Conservation (phyloP, 2,113 vertebrate species). For the Calidris pugnax region DNA sequence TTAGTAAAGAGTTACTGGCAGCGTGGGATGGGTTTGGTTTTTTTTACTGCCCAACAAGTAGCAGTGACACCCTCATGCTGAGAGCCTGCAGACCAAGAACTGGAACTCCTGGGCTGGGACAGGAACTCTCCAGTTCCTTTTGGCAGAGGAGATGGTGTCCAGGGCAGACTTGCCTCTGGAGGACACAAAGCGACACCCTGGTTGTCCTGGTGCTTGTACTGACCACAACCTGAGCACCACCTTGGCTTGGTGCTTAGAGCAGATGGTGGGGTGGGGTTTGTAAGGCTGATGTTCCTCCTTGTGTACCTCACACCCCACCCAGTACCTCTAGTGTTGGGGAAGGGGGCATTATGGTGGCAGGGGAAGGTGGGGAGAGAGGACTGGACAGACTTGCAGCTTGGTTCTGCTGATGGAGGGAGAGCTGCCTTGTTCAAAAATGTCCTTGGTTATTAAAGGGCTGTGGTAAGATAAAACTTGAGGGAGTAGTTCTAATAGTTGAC, state of each 20-base stretch:
- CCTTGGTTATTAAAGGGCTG: not conserved
- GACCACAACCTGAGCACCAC: not conserved
- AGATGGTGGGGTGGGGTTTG: not conserved
- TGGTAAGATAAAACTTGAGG: not conserved
- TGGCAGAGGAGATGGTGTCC: not conserved
- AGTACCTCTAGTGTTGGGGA: not conserved
- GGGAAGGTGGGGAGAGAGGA: not conserved
- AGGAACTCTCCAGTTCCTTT: too few relatives aligned
- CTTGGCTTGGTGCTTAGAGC: not conserved
- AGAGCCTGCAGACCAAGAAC: not conserved
- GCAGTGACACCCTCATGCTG: rapidly evolving
- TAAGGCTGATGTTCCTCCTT: not conserved
- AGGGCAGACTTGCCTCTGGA: not conserved
- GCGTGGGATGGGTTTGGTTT: not conserved
- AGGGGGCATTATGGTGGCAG: not conserved
- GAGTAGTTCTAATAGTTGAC: not conserved
- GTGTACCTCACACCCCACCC: too few relatives aligned
- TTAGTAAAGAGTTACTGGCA: not conserved
- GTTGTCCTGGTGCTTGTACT: not conserved
- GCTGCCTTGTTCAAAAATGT: rapidly evolving
- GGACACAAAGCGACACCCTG: too few relatives aligned
- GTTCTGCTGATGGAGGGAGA: not conserved
- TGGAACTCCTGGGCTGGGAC: not conserved
- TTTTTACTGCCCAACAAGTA: not conserved
- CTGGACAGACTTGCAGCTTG: not conserved